phyloP scores from a whole-genome alignment of 2,113 vertebrate species.

The Diphyllodes magnificus region DNA sequence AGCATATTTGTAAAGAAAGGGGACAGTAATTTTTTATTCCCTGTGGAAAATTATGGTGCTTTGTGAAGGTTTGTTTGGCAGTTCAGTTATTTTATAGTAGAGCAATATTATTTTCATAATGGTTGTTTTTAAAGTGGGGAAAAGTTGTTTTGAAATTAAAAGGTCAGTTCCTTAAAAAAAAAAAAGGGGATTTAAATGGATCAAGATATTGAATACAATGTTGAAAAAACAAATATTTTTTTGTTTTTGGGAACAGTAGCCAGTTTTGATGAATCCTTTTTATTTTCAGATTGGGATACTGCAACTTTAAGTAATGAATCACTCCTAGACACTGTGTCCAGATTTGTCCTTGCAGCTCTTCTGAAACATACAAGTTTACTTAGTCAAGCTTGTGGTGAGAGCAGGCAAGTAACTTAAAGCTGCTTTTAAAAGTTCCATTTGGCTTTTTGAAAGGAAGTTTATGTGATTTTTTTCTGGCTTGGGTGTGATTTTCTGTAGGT shows the following conservation, averaged over 20 bases:
- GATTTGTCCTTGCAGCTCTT: slow-evolving; percentile 92
- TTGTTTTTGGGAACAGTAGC: background rate
- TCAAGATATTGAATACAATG: background rate
- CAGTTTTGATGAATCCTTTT: slow-evolving; percentile 17
- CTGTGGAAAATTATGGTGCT: rapidly evolving
- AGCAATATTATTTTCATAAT: background rate
- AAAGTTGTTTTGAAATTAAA: background rate
- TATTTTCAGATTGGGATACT: slow-evolving; percentile 93
- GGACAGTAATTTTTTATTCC: background rate
- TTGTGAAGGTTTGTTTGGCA: background rate
- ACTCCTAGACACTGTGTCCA: slow-evolving; percentile 90
- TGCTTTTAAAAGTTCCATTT: background rate
- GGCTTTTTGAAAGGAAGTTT: background rate
- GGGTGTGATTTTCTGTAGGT: slow-evolving; percentile 69
- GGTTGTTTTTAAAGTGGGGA: background rate
- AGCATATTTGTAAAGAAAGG: background rate
- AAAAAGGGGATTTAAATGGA: background rate
- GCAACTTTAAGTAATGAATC: slow-evolving; percentile 89
- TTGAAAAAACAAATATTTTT: background rate
- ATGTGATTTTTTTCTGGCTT: background rate
- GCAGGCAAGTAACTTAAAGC: slow-evolving; percentile 77
- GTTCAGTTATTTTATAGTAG: background rate
- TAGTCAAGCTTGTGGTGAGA: slow-evolving; percentile 87
- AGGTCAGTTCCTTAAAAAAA: background rate
- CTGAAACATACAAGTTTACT: slow-evolving; percentile 92